Percentiles rank a stretch among this genome's conserved stretches.
phyloP scores from a whole-genome alignment of 2,113 vertebrate species.

The Cervus canadensis region DNA sequence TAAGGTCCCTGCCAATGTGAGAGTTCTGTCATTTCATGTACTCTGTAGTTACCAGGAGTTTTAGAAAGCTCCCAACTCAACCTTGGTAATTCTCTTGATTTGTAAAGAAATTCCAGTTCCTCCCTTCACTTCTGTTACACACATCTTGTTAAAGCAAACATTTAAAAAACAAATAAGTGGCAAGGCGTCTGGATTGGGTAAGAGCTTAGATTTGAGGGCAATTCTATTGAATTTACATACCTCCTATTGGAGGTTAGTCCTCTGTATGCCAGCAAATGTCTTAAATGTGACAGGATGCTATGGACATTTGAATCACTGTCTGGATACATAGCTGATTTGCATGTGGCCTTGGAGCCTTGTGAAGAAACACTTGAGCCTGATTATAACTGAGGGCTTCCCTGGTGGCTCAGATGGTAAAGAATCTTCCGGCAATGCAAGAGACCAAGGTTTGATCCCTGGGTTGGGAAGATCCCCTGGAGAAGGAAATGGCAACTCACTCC shows the following conservation, averaged over 20 bases:
- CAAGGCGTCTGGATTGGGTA: neutral
- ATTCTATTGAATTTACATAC: neutral
- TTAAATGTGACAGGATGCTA: neutral
- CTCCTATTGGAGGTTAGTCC: neutral
- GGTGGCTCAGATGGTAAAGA: neutral
- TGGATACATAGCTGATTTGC: neutral
- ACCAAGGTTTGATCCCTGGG: neutral
- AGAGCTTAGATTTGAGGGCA: neutral
- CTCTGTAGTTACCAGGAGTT: neutral
- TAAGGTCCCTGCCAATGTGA: neutral
- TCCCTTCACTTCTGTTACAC: neutral
- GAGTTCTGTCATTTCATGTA: constrained; percentile 19
- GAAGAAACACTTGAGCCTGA: neutral
- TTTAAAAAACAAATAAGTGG: neutral
- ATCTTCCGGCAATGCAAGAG: neutral
- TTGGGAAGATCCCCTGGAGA: neutral
- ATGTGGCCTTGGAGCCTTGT: neutral
- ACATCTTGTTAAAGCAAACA: neutral
- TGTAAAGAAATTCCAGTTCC: neutral
- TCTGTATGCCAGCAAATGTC: neutral
- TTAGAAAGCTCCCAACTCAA: constrained; percentile 1
- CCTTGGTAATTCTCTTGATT: neutral
- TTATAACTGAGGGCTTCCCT: neutral
- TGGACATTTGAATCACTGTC: neutral
- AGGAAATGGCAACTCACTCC: neutral